Base-by-base conservation (phyloP, 2,888 invertebrate species). In the Drosophila multiciliata region DNA sequence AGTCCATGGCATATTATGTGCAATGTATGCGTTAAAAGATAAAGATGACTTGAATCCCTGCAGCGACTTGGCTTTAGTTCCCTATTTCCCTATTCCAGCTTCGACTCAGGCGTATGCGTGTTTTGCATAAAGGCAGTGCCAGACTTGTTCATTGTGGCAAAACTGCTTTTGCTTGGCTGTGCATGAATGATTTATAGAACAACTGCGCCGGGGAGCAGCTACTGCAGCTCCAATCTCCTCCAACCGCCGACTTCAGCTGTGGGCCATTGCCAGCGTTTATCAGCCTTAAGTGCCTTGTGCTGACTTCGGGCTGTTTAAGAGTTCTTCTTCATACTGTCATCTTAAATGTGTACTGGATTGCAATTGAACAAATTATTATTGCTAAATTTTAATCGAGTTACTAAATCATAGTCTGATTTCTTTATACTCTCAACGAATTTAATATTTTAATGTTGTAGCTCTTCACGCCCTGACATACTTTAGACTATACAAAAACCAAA, bases 111-210 rank as follows among this genome's bases (percentile, higher is more conserved):
- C 35, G 65, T 57, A 68, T 67, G 69, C 74, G 78, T 75, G 84
- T 71, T 81, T 78, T 82, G 82, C 84, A 82, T 75, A 82, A 78
- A 78, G 72, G 52, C 54, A 65, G 72, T 70, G 52, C 54, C 59
- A 17, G 66, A 58, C 65, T 74, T 64, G 66, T 70, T 74, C 82
- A 74, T 70, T 79, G 81, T 82, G 82, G 80, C 67, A 55, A 67
- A 78, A 75, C 75, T 81, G 73, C 83, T 76, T 76, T 73, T 64
- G 84, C 89, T 79, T 62, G 72, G 55, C 84, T 76, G 81, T 72
- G 83, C 89, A 90, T 87, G 86, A 86, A 87, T 90, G 87, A 87
- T 87, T 90, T 87, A 87, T 86, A 67, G 79, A 78, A 59, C 87
- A 73, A 61, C 68, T 73, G 67, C 67, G 69, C 40, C 66, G 59